These are phyloP conservation scores for Neostethus bicornis DNA, from an alignment of 2,797 vertebrate genomes.

Conservation along the genomic window DNA sequence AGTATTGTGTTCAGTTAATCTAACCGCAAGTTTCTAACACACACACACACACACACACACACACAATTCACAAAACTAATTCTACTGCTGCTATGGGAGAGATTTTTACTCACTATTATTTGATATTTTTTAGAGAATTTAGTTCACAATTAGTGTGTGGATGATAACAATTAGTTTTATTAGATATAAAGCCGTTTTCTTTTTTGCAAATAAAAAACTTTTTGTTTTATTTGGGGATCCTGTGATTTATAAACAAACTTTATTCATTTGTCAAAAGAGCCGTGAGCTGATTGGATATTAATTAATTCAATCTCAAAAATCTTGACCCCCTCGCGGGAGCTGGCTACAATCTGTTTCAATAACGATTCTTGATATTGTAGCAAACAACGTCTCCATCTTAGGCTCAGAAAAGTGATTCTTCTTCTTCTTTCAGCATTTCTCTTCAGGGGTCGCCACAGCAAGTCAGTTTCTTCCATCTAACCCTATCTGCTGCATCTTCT, in stretches of 20 bases:
- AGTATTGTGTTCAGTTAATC: constrained; percentile 16
- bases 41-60: not conserved
- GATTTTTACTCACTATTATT: not conserved
- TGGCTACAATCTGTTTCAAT: not conserved
- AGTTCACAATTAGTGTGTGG: not conserved
- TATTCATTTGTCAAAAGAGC: constrained; percentile 24
- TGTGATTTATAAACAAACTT: constrained; percentile 32
- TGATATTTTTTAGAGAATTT: not conserved
- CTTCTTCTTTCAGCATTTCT: too few relatives aligned
- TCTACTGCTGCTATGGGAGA: not conserved
- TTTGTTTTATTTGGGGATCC: constrained; percentile 15
- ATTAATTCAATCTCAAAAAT: constrained; percentile 19
- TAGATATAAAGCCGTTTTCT: not conserved
- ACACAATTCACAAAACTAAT: not conserved
- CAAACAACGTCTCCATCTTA: too few relatives aligned
- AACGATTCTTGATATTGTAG: not conserved
- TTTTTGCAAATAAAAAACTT: not conserved
- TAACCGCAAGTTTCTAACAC: not conserved
- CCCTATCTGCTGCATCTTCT: too few relatives aligned
- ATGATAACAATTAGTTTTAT: not conserved
- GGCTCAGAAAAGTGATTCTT: too few relatives aligned
- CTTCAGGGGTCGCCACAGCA: too few relatives aligned
- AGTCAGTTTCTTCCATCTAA: too few relatives aligned
- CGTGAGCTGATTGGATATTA: constrained; percentile 3
- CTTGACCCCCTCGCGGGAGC: not conserved